Evolutionary conservation across 2,113 vertebrate species (phyloP), one percentile per base, ranked within the genome.

Genomic region (Tor tambroides): DNA sequence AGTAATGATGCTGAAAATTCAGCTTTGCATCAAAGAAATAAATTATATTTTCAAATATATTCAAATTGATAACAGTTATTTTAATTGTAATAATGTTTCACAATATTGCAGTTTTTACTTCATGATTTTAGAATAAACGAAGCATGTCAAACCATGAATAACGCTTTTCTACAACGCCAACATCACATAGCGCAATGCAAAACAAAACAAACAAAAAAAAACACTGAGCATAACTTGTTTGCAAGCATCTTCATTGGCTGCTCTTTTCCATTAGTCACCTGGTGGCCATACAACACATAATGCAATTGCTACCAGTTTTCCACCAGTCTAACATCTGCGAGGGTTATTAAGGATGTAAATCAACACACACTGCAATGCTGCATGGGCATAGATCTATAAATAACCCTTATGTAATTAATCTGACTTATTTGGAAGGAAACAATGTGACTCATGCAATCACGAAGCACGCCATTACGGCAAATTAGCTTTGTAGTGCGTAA

Each of bases 271-370:
- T 82, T 11, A 46, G 59, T 67, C 80, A 63, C 38, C 65, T 82
- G 38, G 30, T 41, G 78, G 32, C 54, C 30, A 23, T 17, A 56
- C 14, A 32, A 69, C 49, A 46, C 63, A 46, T 69, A 69, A 49
- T 32, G 61, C 41, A 65, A 54, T 78, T 32, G 26, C 76, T 30
- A 54, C 46, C 15, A 32, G n/a, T 11, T 84, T 72, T 81, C 46
- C 80, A 86, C 51, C 77, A 72, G 90, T 86, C 88, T 41, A 72
- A 72, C 88, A 90, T 90, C 49, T 90, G 87, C 51, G 90, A 88
- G 43, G 72, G 90, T 92, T 89, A 91, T 88, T 89, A 93, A 91
- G 89, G 80, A 88, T 83, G n/a, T 86, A 91, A 89, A 93, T 90
- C 83, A 89, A 88, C 86, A 91, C 63, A 69, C 76, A 87, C 77